Evolutionary conservation across 2,888 invertebrate genomes (phyloP), one percentile per base, ranked within the genome.

Genomic region (Plusia festucae): DNA sequence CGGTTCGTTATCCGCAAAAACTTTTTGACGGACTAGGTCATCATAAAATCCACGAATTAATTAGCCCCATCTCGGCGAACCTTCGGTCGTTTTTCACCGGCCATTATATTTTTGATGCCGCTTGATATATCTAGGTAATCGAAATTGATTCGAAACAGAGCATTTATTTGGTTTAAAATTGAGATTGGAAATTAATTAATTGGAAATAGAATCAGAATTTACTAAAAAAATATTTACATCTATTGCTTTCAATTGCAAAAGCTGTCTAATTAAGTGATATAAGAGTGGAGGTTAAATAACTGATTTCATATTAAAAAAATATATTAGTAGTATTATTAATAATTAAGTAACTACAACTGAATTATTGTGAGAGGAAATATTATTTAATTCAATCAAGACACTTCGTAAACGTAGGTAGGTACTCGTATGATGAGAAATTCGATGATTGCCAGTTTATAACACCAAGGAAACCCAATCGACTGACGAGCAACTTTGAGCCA

Each of bases 391-490:
- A 9, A 5, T 4, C 15, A 1, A 1, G 30, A 15, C 46, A 16
- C 32, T 53, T 66, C 76, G 67, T 72, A n/a, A n/a, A n/a, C n/a
- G n/a, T n/a, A n/a, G n/a, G n/a, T 20, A 9, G 9, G 8, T 18
- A 49, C 18, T 49, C 20, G 46, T 20, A 20, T n/a, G 77, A 55
- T 49, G 53, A 30, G 60, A 40, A 59, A 53, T 53, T 55, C 53
- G 68, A 62, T 68, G 65, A 79, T 76, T 78, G 75, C 62, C 73
- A 74, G 73, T 81, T 83, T 77, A 81, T 81, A 80, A 82, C 67
- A 78, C 74, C 66, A 79, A 75, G 66, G 65, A 73, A 74, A 72
- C 65, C 70, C 73, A 76, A 73, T 81, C 78, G 76, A 53, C 70
- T 68, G 70, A 71, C 73, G 71, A 76, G 76, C 71, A 79, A 76